These are phyloP conservation scores for Acanthosepion esculentum DNA, from an alignment of 2,888 invertebrate genomes.

Conservation along the genomic window DNA sequence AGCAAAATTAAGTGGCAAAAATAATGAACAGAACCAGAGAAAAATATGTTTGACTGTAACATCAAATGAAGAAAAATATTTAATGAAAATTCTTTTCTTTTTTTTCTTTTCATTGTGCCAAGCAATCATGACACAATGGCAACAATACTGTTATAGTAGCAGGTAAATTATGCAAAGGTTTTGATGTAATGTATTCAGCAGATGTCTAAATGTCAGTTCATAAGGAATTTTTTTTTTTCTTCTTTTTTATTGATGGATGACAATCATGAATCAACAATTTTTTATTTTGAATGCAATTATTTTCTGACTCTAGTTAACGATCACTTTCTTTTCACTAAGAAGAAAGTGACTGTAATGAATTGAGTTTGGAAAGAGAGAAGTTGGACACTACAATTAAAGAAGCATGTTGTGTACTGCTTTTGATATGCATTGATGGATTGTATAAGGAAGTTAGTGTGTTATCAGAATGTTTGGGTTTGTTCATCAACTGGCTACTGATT, in stretches of 20 bases:
- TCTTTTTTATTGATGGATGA: too few relatives aligned
- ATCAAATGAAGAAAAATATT: too few relatives aligned
- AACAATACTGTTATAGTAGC: too few relatives aligned
- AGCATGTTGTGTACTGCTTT: background rate
- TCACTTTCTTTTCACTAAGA: background rate
- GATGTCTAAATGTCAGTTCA: background rate
- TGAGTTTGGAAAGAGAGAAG: background rate
- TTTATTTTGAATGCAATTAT: background rate
- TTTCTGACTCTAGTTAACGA: background rate
- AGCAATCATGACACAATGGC: too few relatives aligned
- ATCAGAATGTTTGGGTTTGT: slow-evolving; percentile 33
- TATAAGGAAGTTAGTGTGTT: background rate
- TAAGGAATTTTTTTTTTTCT: too few relatives aligned
- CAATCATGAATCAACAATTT: background rate
- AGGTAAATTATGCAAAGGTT: too few relatives aligned
- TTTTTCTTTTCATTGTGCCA: too few relatives aligned
- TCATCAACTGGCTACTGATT: slow-evolving; percentile 33
- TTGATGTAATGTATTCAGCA: background rate
- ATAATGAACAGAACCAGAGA: too few relatives aligned
- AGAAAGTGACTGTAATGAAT: background rate
- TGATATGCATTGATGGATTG: slow-evolving; percentile 33
- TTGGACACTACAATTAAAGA: background rate
- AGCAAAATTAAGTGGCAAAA: too few relatives aligned
- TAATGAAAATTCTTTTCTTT: too few relatives aligned
- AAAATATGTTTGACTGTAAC: too few relatives aligned